phyloP scores from a whole-genome alignment of 2,797 vertebrate species.

The Sebastes minor region DNA sequence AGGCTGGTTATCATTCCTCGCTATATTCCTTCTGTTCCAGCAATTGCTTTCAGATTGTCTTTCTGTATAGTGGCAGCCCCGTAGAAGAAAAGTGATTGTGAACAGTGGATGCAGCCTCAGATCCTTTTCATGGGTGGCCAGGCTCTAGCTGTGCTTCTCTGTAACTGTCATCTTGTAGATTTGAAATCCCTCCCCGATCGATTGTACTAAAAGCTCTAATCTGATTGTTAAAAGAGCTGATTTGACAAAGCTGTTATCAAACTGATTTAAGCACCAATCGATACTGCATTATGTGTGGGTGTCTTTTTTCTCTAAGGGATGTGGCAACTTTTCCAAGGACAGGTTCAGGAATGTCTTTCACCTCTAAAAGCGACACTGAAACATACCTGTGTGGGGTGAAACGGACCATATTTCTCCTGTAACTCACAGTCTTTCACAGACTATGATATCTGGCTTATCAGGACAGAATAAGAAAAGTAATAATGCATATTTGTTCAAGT shows the following conservation, averaged over 20 bases:
- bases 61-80: slow-evolving; percentile 13
- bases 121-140: slow-evolving; percentile 61
- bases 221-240: slow-evolving; percentile 88
- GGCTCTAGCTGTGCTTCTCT: slow-evolving; percentile 53
- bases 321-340: slow-evolving; percentile 75
- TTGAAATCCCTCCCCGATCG: slow-evolving; percentile 79
- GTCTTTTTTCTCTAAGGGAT: slow-evolving; percentile 64
- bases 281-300: slow-evolving; percentile 79
- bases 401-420: not conserved
- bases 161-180: slow-evolving; percentile 79
- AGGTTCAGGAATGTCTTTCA: slow-evolving; percentile 43
- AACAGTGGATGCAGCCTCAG: slow-evolving; percentile 39
- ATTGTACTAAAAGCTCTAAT: slow-evolving; percentile 87
- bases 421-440: not conserved
- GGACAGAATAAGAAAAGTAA: slow-evolving; percentile 43
- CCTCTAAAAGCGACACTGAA: slow-evolving; percentile 36
- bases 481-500: slow-evolving; percentile 49
- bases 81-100: slow-evolving; percentile 46
- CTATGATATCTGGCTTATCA: slow-evolving; percentile 18
- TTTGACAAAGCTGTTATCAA: slow-evolving; percentile 88
- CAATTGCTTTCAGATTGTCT: slow-evolving; percentile 52
- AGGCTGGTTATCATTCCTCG: slow-evolving; percentile 42
- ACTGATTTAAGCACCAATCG: slow-evolving; percentile 85
- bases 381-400: not conserved
- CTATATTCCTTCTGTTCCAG: slow-evolving; percentile 46